Evolutionary conservation across 2,888 invertebrate species (phyloP).

Genomic region (Ligdia adustata): DNA sequence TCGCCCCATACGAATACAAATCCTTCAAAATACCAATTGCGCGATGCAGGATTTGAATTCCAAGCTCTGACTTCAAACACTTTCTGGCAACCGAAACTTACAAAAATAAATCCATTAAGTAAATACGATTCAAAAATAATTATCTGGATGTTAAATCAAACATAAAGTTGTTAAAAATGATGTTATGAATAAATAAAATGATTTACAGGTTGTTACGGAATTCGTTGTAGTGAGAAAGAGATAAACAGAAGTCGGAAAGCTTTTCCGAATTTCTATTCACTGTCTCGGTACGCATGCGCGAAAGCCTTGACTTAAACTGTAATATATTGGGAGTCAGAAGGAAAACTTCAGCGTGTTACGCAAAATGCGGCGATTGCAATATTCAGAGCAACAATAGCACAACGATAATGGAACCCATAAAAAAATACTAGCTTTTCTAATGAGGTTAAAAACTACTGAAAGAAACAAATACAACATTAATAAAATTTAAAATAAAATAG

Average conservation of each 20-base stretch:
- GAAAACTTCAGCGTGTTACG: no score
- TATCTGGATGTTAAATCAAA: not conserved
- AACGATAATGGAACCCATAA: no score
- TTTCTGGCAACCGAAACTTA: not conserved
- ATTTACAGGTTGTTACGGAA: slow-evolving; percentile 1
- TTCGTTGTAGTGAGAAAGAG: slow-evolving; percentile 9
- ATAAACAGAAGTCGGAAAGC: not conserved
- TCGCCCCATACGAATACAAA: slow-evolving; percentile 38
- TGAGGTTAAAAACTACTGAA: no score
- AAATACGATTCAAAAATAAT: not conserved
- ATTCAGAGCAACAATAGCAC: no score
- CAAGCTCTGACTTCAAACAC: not conserved
- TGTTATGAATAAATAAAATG: not conserved
- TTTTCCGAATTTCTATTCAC: not conserved
- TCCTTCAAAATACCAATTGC: slow-evolving; percentile 38
- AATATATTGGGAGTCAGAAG: no score
- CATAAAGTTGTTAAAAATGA: not conserved
- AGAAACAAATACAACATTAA: no score
- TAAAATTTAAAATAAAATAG: no score
- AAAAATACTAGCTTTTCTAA: no score
- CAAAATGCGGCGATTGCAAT: no score
- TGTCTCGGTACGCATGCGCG: slow-evolving; percentile 14
- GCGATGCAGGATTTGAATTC: slow-evolving; percentile 47
- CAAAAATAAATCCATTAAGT: not conserved
- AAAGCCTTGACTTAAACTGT: no score